Evolutionary conservation across 2,888 invertebrate genomes (phyloP), one percentile per base, ranked within the genome.

Genomic region (Blera fallax): DNA sequence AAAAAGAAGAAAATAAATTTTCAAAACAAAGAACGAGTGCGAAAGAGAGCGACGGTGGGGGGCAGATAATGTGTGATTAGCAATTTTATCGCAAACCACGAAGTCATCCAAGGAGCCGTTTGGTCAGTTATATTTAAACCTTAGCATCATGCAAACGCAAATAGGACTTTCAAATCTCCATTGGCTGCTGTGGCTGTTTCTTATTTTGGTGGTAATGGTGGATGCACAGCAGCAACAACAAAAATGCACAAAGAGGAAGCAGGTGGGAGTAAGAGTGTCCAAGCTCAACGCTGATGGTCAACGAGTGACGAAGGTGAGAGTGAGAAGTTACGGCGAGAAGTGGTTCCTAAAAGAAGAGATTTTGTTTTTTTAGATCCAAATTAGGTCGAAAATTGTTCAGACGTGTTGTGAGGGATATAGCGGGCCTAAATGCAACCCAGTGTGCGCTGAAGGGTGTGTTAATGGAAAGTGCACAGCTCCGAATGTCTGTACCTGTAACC

Each of bases 401-500:
- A n/a, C 3, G 0, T 91, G 91, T 48, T 91, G 91, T 21, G 0
- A 0, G 0, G 89, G 88, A 3, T 90, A 88, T 69, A 8, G 11
- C 0, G 18, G 14, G 3, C 34, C 45, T 0, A 74, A 18, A 5
- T 91, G 92, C 69, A 3, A 37, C 16, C 88, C 90, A 0, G 2
- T 5, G 0, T 92, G 92, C 52, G 8, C 4, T 0, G 40, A 76
- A 0, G 43, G 2, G 2, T 91, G 91, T 48, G 56, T 8, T 0
- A 89, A 87, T 40, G 90, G 90, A 2, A 78, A n/a, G 4, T 92
- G 92, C 64, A 43, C 90, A 81, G 45, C 70, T 54, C 93, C 93
- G 0, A 88, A 93, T 73, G 78, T 56, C 1, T 93, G 93, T 18
- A 72, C 89, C 48, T 94, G 94, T 78, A 67, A 87, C 3, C 11